phyloP scores from a whole-genome alignment of 2,113 vertebrate genomes.

The Platichthys stellatus region DNA sequence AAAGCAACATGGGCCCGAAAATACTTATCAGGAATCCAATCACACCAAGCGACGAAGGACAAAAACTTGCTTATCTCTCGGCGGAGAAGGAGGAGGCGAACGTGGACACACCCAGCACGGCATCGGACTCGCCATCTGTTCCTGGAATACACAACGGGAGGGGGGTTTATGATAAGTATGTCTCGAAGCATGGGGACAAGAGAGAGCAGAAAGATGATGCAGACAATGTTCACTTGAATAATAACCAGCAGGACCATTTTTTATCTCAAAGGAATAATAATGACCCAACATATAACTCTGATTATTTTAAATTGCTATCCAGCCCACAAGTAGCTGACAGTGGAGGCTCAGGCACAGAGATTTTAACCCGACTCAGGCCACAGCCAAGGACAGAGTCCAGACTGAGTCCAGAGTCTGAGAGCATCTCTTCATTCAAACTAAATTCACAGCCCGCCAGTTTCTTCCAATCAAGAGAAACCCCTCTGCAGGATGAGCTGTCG shows the following conservation, averaged over 20 bases:
- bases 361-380: slow-evolving; percentile 12
- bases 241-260: slow-evolving; percentile 17
- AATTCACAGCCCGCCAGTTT: slow-evolving; percentile 17
- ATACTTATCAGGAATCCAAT: slow-evolving; percentile 68
- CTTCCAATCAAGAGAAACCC: neutral
- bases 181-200: slow-evolving; percentile 10
- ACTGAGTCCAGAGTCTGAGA: slow-evolving; percentile 27
- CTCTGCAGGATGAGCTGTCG: neutral
- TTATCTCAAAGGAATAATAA: slow-evolving; percentile 10
- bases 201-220: slow-evolving; percentile 14
- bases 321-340: slow-evolving; percentile 15
- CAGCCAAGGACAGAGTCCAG: neutral
- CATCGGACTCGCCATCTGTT: slow-evolving; percentile 19
- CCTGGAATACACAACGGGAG: slow-evolving; percentile 19
- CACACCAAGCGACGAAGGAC: slow-evolving; percentile 42
- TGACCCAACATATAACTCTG: neutral
- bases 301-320: slow-evolving; percentile 22
- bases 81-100: slow-evolving; percentile 25
- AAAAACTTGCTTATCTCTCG: slow-evolving; percentile 12
- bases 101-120: slow-evolving; percentile 4
- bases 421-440: slow-evolving; percentile 13
- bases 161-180: slow-evolving; percentile 18
- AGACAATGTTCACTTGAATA: slow-evolving; percentile 5
- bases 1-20: slow-evolving; percentile 67
- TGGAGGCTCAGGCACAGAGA: slow-evolving; percentile 44